A percentile compares a stretch with the other conserved stretches of the same genome.
These are phyloP conservation scores for Poeciliopsis presidionis DNA, from an alignment of 2,797 vertebrate genomes.

Conservation along the genomic window DNA sequence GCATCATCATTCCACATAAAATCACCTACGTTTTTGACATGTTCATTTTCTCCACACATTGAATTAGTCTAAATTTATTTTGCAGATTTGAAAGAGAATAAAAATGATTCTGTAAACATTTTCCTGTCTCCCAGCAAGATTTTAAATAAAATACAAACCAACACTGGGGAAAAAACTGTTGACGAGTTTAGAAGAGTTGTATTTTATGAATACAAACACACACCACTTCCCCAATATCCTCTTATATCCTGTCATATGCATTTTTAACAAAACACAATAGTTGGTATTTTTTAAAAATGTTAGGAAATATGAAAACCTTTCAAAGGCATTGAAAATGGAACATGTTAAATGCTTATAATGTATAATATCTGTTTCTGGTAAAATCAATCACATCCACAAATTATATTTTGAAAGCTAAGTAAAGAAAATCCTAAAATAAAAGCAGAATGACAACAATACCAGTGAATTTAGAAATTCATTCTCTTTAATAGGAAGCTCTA, in stretches of 20 bases:
- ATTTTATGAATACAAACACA: background rate
- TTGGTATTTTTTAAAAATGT: background rate
- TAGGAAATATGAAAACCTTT: background rate
- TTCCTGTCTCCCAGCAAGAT: too few relatives aligned
- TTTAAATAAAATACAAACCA: background rate
- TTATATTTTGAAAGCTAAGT: background rate
- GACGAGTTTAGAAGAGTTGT: background rate
- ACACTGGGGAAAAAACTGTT: background rate
- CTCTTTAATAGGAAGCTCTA: constrained; percentile 26
- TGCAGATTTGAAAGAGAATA: too few relatives aligned
- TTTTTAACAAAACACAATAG: background rate
- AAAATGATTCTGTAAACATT: too few relatives aligned
- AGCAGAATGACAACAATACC: constrained; percentile 4
- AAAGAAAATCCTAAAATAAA: background rate
- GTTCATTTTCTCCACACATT: background rate
- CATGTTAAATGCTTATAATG: background rate
- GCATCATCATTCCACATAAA: background rate
- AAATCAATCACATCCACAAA: background rate
- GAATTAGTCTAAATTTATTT: background rate
- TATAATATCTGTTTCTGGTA: background rate
- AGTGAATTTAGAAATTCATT: background rate
- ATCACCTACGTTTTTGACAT: background rate
- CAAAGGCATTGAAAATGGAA: background rate
- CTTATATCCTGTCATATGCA: background rate
- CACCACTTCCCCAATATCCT: background rate